phyloP scores from a whole-genome alignment of 2,888 invertebrate species.

The Gymnosoma rotundatum region DNA sequence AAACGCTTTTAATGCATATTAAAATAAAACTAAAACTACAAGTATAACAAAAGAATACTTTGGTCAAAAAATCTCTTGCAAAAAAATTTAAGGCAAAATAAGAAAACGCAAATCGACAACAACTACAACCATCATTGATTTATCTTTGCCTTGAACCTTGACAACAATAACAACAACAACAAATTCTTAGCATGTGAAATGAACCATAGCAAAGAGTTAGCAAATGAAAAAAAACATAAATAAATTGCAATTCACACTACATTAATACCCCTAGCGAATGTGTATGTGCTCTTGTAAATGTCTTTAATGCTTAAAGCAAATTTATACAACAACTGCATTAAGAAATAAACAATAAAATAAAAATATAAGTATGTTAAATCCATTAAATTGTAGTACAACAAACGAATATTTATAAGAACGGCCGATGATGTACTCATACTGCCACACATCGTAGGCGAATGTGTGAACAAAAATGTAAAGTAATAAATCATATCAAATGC shows the following conservation, averaged over 20 bases:
- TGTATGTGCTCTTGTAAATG: conserved; percentile 19
- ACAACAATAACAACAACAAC: not conserved
- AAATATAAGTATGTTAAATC: conserved; percentile 60
- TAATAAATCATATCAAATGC: conserved; percentile 67
- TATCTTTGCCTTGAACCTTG: conserved; percentile 30
- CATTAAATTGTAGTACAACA: conserved; percentile 46
- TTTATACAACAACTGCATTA: conserved; percentile 35
- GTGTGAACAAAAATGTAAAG: conserved; percentile 42
- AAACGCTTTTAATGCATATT: not conserved
- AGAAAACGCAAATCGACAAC: not conserved
- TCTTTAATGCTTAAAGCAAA: conserved; percentile 13
- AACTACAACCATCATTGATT: not conserved
- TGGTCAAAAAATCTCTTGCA: not conserved
- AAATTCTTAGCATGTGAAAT: conserved; percentile 25
- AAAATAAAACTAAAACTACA: not conserved
- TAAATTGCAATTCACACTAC: conserved; percentile 40
- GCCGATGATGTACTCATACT: not conserved
- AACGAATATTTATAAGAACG: not conserved
- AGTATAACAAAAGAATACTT: not conserved
- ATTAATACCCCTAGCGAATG: conserved; percentile 22
- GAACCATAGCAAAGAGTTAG: conserved; percentile 21
- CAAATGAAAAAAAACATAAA: not conserved
- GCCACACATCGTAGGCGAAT: conserved; percentile 25
- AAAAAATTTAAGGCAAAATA: not conserved
- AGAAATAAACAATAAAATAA: conserved; percentile 3